These are phyloP conservation scores for Lytechinus variegatus DNA, from an alignment of 35 echinoderm and acorn worm genomes.

Conservation along the genomic window DNA sequence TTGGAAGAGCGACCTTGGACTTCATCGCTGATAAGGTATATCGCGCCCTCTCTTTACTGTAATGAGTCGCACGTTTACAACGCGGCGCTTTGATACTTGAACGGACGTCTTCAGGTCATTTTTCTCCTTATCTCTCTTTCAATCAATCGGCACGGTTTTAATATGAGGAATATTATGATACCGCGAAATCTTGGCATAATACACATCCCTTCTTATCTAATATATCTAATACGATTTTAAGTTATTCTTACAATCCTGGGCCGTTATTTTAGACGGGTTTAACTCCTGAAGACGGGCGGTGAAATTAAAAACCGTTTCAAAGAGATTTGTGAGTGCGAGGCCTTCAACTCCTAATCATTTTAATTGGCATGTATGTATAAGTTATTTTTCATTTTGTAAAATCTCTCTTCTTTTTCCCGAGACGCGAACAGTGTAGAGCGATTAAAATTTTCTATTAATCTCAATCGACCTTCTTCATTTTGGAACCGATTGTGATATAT, in stretches of 20 bases:
- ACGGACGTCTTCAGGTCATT: not conserved
- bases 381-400: not conserved
- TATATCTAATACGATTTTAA: not conserved
- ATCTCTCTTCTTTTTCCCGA: not conserved
- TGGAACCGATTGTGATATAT: too few species aligned
- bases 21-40: not conserved
- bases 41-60: not conserved
- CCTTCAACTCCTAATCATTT: not conserved
- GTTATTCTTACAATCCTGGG: not conserved
- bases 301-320: conserved; percentile 13
- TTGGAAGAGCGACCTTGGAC: not conserved
- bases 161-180: conserved; percentile 21
- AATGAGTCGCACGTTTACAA: not conserved
- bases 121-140: not conserved
- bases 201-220: not conserved
- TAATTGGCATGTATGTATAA: not conserved
- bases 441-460: not conserved
- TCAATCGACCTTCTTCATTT: too few species aligned
- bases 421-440: not conserved
- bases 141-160: not conserved
- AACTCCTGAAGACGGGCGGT: not conserved
- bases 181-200: not conserved
- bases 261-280: not conserved
- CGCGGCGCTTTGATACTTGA: not conserved
- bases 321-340: not conserved